Evolutionary conservation across 2,888 invertebrate species (phyloP).

Genomic region (Cantharis flavilabris): DNA sequence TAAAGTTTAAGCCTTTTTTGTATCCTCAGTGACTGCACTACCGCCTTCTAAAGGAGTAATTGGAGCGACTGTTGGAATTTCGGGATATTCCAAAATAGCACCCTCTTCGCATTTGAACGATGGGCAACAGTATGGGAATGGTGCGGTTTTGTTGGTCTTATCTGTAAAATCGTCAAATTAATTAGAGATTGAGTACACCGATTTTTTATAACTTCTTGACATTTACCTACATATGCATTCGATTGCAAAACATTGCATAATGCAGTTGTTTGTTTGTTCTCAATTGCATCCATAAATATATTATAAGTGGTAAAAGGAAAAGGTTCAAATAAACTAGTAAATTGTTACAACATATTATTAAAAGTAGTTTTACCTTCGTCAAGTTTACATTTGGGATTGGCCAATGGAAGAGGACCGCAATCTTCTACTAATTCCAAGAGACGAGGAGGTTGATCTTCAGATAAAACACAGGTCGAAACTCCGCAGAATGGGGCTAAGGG

Average conservation of each 20-base stretch:
- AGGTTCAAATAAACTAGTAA: background rate
- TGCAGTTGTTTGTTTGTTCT: background rate
- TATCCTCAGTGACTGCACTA: slow-evolving; percentile 12
- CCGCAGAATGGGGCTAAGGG: slow-evolving; percentile 89
- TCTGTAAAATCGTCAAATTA: slow-evolving; percentile 59
- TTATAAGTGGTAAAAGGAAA: background rate
- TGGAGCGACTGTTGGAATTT: slow-evolving; percentile 64
- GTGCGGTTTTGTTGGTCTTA: slow-evolving; percentile 87
- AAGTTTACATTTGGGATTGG: slow-evolving; percentile 87
- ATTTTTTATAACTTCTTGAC: background rate
- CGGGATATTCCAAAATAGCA: slow-evolving; percentile 84
- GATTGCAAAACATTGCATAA: background rate
- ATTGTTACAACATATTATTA: background rate
- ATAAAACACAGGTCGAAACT: slow-evolving; percentile 83
- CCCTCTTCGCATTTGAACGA: slow-evolving; percentile 85
- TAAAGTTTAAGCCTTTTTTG: slow-evolving; percentile 14
- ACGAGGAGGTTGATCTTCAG: slow-evolving; percentile 75
- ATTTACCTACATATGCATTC: background rate
- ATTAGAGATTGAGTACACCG: background rate
- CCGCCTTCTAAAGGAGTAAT: slow-evolving; percentile 45
- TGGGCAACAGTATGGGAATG: slow-evolving; percentile 87
- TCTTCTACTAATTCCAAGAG: slow-evolving; percentile 85
- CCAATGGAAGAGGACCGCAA: slow-evolving; percentile 85
- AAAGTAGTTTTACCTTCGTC: slow-evolving; percentile 58
- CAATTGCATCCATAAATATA: background rate